Percentiles rank a stretch among this genome's conserved stretches.
Conservation (phyloP, 1,140 invertebrate genomes). For the Lepidurus arcticus region DNA sequence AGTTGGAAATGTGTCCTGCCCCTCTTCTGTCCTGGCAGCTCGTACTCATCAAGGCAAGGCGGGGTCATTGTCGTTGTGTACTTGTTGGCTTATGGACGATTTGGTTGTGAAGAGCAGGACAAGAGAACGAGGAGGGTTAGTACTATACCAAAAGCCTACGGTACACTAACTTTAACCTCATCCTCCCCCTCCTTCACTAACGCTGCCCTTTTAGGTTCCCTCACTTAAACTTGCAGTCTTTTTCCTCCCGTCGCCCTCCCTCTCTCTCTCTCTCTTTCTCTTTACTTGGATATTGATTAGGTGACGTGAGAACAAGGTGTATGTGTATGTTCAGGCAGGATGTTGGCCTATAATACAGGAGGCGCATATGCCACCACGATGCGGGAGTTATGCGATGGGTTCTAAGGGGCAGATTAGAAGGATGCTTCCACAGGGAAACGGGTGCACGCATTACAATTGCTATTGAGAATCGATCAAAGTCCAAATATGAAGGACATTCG, state of each 20-base stretch:
- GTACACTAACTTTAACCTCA: no score
- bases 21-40: background rate
- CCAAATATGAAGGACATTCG: background rate
- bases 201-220: background rate
- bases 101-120: background rate
- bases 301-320: constrained; percentile 18
- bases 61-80: background rate
- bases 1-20: background rate
- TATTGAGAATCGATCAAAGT: constrained; percentile 23
- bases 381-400: background rate
- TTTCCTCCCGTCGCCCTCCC: background rate
- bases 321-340: background rate
- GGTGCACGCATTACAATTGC: background rate
- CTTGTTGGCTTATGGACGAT: constrained; percentile 10
- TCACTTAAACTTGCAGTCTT: background rate
- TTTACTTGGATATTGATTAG: constrained; percentile 22
- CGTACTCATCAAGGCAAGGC: background rate
- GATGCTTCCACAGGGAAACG: background rate
- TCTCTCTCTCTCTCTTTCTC: background rate
- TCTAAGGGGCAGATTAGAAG: background rate
- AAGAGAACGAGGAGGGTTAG: background rate
- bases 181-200: background rate
- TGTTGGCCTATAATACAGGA: background rate
- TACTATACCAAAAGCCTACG: background rate
- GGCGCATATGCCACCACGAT: constrained; percentile 12